Percentiles rank a stretch among this genome's conserved stretches.
Evolutionary conservation across 2,797 vertebrate genomes (phyloP).

Genomic region (Enteromius paludinosus): DNA sequence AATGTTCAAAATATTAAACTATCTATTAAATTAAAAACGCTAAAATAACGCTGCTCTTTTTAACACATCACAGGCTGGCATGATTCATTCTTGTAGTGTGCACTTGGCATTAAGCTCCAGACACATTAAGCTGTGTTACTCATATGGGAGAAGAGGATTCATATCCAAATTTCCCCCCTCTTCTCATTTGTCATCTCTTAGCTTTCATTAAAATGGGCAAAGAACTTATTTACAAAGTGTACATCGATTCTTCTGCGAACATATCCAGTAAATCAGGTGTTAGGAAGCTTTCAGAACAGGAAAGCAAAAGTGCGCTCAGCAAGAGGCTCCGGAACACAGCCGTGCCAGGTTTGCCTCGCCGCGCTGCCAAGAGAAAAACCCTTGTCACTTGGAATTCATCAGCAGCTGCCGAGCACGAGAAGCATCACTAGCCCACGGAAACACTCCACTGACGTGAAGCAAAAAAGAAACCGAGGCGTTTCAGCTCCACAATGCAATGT

Average conservation of each 20-base stretch:
- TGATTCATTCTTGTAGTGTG: neutral
- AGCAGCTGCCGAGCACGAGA: constrained; percentile 24
- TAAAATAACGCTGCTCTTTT: neutral
- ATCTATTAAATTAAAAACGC: neutral
- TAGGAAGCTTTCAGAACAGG: constrained; percentile 12
- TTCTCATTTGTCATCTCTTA: neutral
- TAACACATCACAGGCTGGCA: neutral
- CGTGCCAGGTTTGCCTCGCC: constrained; percentile 38
- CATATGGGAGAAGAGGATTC: neutral
- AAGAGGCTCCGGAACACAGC: constrained; percentile 2
- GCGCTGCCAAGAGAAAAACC: constrained; percentile 44
- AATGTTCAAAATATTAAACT: neutral
- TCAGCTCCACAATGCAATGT: constrained; percentile 61
- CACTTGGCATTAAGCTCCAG: neutral
- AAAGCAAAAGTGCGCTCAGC: neutral
- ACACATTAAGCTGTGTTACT: neutral
- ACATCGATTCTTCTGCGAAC: neutral
- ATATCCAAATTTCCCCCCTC: neutral
- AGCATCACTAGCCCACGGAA: constrained; percentile 59
- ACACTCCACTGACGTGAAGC: constrained; percentile 63
- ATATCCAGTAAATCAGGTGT: constrained; percentile 17
- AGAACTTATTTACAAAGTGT: constrained; percentile 6
- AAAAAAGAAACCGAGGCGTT: constrained; percentile 64
- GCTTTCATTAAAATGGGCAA: neutral
- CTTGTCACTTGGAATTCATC: constrained; percentile 54